Conservation (phyloP, 1,140 invertebrate species). For the Trichoplusia ni region DNA sequence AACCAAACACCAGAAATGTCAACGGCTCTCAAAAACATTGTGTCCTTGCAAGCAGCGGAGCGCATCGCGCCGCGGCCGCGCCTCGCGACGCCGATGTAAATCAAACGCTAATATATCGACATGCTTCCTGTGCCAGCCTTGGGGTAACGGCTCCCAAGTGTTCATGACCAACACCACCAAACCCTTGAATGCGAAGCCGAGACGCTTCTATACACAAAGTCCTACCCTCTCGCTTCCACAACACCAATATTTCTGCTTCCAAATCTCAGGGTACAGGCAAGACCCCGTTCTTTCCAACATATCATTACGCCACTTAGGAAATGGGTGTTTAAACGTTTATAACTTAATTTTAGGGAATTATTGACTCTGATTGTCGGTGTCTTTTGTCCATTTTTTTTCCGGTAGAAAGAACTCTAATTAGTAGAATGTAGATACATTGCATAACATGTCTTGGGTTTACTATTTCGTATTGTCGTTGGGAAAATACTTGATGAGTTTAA, state of each 20-base stretch:
- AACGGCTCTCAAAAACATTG: neutral
- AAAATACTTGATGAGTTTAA: too few species aligned
- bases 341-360: slow-evolving; percentile 28
- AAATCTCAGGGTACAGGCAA: slow-evolving; percentile 4
- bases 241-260: slow-evolving; percentile 12
- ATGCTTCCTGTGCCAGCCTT: slow-evolving; percentile 63
- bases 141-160: too few species aligned
- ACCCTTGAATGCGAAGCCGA: too few species aligned
- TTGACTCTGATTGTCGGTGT: neutral
- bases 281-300: slow-evolving; percentile 4
- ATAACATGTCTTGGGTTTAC: too few species aligned
- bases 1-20: neutral
- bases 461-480: too few species aligned
- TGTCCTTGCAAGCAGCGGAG: slow-evolving; percentile 43
- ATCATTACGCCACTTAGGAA: slow-evolving; percentile 11
- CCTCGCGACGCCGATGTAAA: slow-evolving; percentile 73
- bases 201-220: too few species aligned
- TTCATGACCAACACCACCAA: too few species aligned
- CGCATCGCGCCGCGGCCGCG: slow-evolving; percentile 61
- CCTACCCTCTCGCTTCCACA: too few species aligned
- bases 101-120: slow-evolving; percentile 68
- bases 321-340: slow-evolving; percentile 22
- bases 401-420: neutral
- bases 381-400: slow-evolving; percentile 5
- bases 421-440: too few species aligned